Evolutionary conservation across 2,113 vertebrate genomes (phyloP), one percentile per base, ranked within the genome.

Genomic region (Paralichthys olivaceus): DNA sequence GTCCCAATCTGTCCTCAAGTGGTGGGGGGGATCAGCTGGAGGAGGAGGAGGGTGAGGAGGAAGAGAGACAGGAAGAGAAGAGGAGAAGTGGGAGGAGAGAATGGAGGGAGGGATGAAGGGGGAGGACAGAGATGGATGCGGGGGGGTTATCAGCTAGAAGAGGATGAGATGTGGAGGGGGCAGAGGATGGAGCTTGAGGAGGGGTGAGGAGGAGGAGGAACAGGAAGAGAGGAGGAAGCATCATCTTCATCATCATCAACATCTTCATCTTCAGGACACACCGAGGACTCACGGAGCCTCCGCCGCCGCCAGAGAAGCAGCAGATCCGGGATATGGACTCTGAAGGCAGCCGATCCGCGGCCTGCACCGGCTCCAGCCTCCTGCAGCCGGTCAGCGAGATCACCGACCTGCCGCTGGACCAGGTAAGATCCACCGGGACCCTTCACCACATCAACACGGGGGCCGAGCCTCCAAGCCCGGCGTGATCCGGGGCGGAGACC

Each of bases 321-420:
- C 72, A 77, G 47, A 61, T 53, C 34, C 83, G 75, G 89, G 86
- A 74, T 85, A 93, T 93, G 93, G 92, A 90, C 73, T 92, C 91
- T 56, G 92, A 92, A 40, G 87, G 75, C 19, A 75, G 77, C 64
- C 77, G 61, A 79, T 86, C 88, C 55, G 82, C 83, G 74, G 92
- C 92, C 56, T 93, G 93, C 74, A 93, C 93, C 58, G 93, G 93
- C 74, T 93, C 93, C 84, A 92, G 87, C 84, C 84, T 94, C 34
- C 92, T 94, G 75, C 92, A 91, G 89, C 93, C 93, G 60, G 90
- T 94, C 73, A 94, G 93, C 85, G 88, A 93, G 72, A 91, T 94
- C 63, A 93, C 90, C 86, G 81, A 93, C 79, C 91, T 94, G 22
- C 93, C 93, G 40, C 86, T 94, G 84, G 93, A 94, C 64, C 93